A percentile compares a stretch with the other conserved stretches of the same genome.
phyloP scores from a whole-genome alignment of 2,888 invertebrate genomes.

The Danaus chrysippus region DNA sequence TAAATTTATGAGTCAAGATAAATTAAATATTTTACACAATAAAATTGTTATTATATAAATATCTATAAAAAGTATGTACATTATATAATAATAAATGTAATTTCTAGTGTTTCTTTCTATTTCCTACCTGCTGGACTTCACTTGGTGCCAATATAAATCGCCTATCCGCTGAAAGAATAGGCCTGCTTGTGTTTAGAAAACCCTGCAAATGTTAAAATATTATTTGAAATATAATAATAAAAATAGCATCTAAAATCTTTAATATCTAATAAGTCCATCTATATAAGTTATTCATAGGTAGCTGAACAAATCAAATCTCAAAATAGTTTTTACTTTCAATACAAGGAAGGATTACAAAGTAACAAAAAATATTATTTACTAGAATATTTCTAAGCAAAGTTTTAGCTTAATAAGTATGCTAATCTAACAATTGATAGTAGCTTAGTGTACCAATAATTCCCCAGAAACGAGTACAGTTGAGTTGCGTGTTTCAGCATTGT shows the following conservation, averaged over 20 bases:
- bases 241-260: too few relatives aligned
- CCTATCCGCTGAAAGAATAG: conserved; percentile 67
- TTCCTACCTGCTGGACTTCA: conserved; percentile 61
- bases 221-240: background rate
- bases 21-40: background rate
- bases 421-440: background rate
- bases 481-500: conserved; percentile 59
- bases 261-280: too few relatives aligned
- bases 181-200: conserved; percentile 59
- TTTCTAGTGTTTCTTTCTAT: background rate
- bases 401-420: too few relatives aligned
- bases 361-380: background rate
- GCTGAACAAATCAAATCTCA: background rate
- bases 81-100: background rate
- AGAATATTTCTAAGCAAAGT: too few relatives aligned
- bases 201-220: conserved; percentile 46
- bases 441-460: conserved; percentile 64
- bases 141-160: conserved; percentile 65
- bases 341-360: background rate
- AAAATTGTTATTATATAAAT: background rate
- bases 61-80: too few relatives aligned
- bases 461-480: conserved; percentile 58
- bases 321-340: background rate
- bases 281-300: too few relatives aligned
- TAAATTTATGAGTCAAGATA: conserved; percentile 5